Conservation (phyloP, 1,140 invertebrate species). For the Apolygus lucorum region DNA sequence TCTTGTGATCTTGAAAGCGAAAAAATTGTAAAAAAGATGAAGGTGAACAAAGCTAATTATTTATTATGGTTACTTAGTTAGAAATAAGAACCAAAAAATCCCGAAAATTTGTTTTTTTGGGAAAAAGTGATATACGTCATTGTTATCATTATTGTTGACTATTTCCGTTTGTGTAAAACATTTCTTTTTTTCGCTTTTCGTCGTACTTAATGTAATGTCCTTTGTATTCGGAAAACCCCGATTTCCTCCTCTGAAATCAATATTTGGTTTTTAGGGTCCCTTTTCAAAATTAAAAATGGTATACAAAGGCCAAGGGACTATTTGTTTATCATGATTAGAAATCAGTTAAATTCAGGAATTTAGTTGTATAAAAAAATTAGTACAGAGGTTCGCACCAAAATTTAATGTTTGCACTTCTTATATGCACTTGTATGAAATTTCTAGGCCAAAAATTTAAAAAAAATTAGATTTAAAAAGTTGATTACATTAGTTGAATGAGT, state of each 20-base stretch:
- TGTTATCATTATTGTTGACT: slow-evolving; percentile 4
- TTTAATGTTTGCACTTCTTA: slow-evolving; percentile 27
- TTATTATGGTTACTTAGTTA: slow-evolving; percentile 18
- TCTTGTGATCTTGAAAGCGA: background rate
- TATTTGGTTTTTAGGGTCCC: background rate
- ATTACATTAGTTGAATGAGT: slow-evolving; percentile 25
- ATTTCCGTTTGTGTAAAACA: background rate
- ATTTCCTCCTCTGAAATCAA: background rate
- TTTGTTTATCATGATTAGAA: background rate
- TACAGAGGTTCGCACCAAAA: slow-evolving; percentile 27
- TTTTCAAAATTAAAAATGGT: background rate
- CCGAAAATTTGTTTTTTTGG: background rate
- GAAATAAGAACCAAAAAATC: slow-evolving; percentile 8
- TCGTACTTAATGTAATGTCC: background rate
- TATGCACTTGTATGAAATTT: slow-evolving; percentile 27
- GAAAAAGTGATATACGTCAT: slow-evolving; percentile 3
- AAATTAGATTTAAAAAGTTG: slow-evolving; percentile 17
- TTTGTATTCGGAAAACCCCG: background rate
- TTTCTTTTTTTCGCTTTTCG: background rate
- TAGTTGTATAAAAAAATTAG: slow-evolving; percentile 1
- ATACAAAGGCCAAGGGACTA: background rate
- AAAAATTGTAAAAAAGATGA: background rate
- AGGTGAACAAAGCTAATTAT: slow-evolving; percentile 11
- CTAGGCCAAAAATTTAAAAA: slow-evolving; percentile 21
- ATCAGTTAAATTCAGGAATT: background rate